A percentile compares a stretch with the other conserved stretches of the same genome.
Conservation (phyloP, 2,797 vertebrate genomes). For the Enteromius unitaeniatus region DNA sequence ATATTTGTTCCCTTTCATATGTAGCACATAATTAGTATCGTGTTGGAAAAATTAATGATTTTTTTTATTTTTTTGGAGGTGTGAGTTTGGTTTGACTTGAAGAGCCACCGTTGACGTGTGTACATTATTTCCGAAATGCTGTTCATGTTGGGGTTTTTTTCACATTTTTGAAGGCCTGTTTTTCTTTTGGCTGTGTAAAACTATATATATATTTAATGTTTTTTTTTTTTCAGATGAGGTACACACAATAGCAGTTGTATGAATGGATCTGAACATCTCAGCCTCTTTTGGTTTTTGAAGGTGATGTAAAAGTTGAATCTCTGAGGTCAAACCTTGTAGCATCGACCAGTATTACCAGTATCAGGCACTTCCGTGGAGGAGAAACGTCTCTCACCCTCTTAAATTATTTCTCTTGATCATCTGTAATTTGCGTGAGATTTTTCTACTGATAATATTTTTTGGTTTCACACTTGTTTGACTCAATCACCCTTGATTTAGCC, state of each 20-base stretch:
- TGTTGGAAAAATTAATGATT: slow-evolving; percentile 69
- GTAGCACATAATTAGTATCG: slow-evolving; percentile 83
- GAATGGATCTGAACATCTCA: slow-evolving; percentile 23
- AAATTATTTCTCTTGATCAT: slow-evolving; percentile 64
- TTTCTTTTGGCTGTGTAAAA: slow-evolving; percentile 58
- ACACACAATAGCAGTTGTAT: slow-evolving; percentile 56
- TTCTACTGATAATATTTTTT: slow-evolving; percentile 71
- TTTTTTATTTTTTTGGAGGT: slow-evolving; percentile 71
- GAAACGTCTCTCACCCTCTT: slow-evolving; percentile 25
- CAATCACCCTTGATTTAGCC: slow-evolving; percentile 31
- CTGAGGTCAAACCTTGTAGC: slow-evolving; percentile 62
- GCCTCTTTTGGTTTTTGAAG: slow-evolving; percentile 18
- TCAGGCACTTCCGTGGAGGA: slow-evolving; percentile 62
- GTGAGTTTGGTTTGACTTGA: slow-evolving; percentile 85
- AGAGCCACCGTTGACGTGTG: slow-evolving; percentile 78
- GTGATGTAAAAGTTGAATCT: slow-evolving; percentile 26
- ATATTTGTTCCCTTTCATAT: slow-evolving; percentile 72
- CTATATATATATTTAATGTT: not conserved
- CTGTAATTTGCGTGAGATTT: slow-evolving; percentile 64
- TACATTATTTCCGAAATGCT: slow-evolving; percentile 79
- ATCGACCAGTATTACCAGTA: slow-evolving; percentile 65
- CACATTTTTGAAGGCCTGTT: slow-evolving; percentile 61
- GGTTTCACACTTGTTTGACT: slow-evolving; percentile 47
- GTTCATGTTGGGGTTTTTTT: slow-evolving; percentile 67
- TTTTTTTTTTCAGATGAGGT: slow-evolving; percentile 69